phyloP scores from a whole-genome alignment of 1,140 invertebrate species.

The Aricia agestis region DNA sequence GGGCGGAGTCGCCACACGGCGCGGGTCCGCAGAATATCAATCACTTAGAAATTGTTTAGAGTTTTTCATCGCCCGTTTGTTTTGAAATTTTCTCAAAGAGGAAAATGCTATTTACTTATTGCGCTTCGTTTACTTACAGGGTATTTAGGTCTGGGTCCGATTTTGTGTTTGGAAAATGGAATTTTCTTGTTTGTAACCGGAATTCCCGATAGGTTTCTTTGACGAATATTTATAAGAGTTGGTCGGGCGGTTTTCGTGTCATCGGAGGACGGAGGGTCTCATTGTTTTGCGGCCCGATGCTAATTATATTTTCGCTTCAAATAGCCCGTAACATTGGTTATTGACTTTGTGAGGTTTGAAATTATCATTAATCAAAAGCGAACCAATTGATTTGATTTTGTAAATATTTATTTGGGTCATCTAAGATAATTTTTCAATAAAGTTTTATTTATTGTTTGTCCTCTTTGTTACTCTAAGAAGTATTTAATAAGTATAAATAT shows the following conservation, averaged over 20 bases:
- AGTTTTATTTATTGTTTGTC: too few relatives aligned
- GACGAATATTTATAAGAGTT: conserved; percentile 54
- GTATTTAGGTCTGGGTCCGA: conserved; percentile 66
- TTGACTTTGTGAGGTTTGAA: not conserved
- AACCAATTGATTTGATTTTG: not conserved
- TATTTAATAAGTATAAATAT: too few relatives aligned
- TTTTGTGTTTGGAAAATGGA: conserved; percentile 70
- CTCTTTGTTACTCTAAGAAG: too few relatives aligned
- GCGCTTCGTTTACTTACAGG: conserved; percentile 72
- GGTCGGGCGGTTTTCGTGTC: conserved; percentile 31
- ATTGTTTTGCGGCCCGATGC: not conserved
- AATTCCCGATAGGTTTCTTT: conserved; percentile 61
- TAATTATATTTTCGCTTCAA: not conserved
- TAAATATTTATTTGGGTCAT: not conserved
- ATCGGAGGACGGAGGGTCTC: not conserved
- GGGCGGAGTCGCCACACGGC: conserved; percentile 13
- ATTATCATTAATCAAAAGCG: not conserved
- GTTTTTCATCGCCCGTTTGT: conserved; percentile 61
- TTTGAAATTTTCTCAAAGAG: conserved; percentile 62
- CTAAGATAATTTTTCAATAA: too few relatives aligned
- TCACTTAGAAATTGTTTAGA: conserved; percentile 59
- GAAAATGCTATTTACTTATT: conserved; percentile 71
- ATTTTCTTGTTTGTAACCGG: conserved; percentile 63
- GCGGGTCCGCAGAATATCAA: conserved; percentile 35
- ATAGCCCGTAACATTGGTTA: not conserved